Evolutionary conservation across 2,888 invertebrate species (phyloP).

Genomic region (Eristalis arbustorum): DNA sequence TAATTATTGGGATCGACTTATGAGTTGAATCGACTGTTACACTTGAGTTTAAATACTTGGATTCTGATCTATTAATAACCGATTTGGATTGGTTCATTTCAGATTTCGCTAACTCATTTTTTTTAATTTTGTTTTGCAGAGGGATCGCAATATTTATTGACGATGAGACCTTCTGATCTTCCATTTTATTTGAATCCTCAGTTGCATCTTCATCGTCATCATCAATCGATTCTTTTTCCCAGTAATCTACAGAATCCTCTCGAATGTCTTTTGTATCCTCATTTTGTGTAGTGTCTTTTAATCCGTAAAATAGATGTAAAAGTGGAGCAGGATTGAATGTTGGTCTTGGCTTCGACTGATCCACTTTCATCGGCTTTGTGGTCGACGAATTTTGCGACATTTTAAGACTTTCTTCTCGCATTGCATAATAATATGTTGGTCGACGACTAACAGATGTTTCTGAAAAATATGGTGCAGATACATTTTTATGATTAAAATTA

Average conservation of each 20-base stretch:
- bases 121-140: background rate
- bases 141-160: conserved; percentile 37
- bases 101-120: background rate
- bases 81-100: background rate
- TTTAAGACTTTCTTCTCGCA: conserved; percentile 6
- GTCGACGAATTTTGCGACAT: conserved; percentile 19
- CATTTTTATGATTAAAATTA: background rate
- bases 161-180: conserved; percentile 55
- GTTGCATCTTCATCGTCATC: conserved; percentile 28
- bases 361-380: background rate
- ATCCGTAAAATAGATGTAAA: conserved; percentile 18
- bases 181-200: background rate
- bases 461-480: background rate
- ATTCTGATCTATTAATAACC: background rate
- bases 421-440: background rate
- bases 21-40: background rate
- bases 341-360: background rate
- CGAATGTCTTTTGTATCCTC: background rate
- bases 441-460: background rate
- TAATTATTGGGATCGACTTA: background rate
- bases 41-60: background rate
- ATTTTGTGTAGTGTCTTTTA: conserved; percentile 69
- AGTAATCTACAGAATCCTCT: background rate
- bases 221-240: conserved; percentile 5
- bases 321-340: conserved; percentile 15